Evolutionary conservation across 2,797 vertebrate species (phyloP), one percentile per base, ranked within the genome.

Genomic region (Propithecus deckenii): DNA sequence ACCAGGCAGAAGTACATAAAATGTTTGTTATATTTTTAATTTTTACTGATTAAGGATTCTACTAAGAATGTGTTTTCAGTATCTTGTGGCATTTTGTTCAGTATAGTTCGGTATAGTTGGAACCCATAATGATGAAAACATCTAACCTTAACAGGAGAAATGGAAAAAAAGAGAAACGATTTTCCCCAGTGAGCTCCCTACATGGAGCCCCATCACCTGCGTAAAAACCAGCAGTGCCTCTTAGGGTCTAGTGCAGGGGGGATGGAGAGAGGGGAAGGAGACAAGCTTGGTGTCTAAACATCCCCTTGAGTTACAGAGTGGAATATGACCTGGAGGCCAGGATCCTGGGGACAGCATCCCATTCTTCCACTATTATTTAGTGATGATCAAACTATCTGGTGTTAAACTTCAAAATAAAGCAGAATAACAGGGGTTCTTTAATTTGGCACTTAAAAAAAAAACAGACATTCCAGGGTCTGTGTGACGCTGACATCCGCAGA

Each of bases 271-370:
- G 4, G 18, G 10, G 71, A 87, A 91, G 20, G 80, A 25, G 38
- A 52, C 25, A 15, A 1, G 30, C 7, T 41, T 25, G 2, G 1
- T 1, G 12, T 78, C 28, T 28, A 3, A 32, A 23, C 25, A 17
- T 48, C 22, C 28, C 35, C 2, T 7, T 35, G 35, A 4, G 1
- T 46, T 35, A 71, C 7, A 80, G n/a, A 55, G 71, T 57, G 7
- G 10, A 69, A 14, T 20, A 41, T 5, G 59, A 30, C 15, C 7
- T 18, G 7, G 48, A 46, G 5, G 5, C 20, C 4, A 8, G 46
- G 11, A 28, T 32, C 7, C 5, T 28, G 18, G 55, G 4, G 46
- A 22, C 4, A 4, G 13, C 11, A 5, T 55, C 25, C 1, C 0
- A 22, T 65, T 43, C 41, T 15, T 43, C 38, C 5, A 17, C 17